Evolutionary conservation across 2,888 invertebrate species (phyloP), one percentile per base, ranked within the genome.

Genomic region (Scaptomyza parva): DNA sequence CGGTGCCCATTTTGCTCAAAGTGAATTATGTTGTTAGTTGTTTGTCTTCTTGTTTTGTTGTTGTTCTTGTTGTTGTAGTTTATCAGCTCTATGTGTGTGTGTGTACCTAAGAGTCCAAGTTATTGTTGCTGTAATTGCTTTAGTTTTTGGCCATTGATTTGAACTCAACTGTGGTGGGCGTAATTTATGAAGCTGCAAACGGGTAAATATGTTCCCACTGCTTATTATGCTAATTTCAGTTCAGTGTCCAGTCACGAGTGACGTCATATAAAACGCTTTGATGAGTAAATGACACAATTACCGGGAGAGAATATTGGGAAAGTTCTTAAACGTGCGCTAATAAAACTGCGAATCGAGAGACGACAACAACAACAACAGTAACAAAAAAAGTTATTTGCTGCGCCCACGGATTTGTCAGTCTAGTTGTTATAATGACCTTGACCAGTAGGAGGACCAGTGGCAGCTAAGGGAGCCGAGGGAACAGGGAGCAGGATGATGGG

Each of bases 71-170:
- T 24, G 37, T 41, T 44, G 24, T 53, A 57, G 54, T 39, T 57
- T 60, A 60, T 70, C 54, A 67, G 57, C 60, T 53, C n/a, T 28
- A 54, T 20, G 14, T 35, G n/a, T 28, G 58, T 20, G 14, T 35
- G 4, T 14, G 14, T 35, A 17, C 37, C 8, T 37, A 17, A 37
- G 37, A 37, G 24, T 26, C 7, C n/a, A n/a, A n/a, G 28, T 20
- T 22, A 57, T 57, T 64, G 58, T 40, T 61, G 60, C 41, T 58
- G 73, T 78, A 82, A 85, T 81, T 84, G 74, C 64, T 67, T 70
- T 58, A 73, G 85, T 74, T 81, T 68, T 74, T 68, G 62, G 66
- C 66, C 74, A 77, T 80, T 69, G 83, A 83, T 75, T 83, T 66
- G 55, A 50, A 65, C 47, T 6, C 22, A 39, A 20, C 24, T 24